phyloP scores from a whole-genome alignment of 35 echinoderm and acorn worm genomes.

The Antedon bifida region DNA sequence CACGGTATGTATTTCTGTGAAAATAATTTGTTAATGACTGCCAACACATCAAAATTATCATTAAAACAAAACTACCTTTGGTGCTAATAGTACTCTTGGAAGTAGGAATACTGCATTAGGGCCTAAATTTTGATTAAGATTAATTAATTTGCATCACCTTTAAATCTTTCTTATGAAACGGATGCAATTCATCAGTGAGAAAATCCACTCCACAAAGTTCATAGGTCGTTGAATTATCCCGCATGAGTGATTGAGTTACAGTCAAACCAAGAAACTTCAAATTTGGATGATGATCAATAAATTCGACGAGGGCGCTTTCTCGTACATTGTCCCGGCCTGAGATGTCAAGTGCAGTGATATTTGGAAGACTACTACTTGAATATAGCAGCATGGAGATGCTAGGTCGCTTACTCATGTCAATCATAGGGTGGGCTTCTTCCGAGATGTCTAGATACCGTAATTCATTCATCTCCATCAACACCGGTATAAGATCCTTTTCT shows the following conservation, averaged over 20 bases:
- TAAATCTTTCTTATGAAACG: slow-evolving; percentile 38
- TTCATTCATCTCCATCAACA: slow-evolving; percentile 39
- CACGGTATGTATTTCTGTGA: too few species aligned
- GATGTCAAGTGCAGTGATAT: slow-evolving; percentile 67
- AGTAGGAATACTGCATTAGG: too few species aligned
- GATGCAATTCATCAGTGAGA: slow-evolving; percentile 41
- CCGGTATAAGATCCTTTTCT: slow-evolving; percentile 71
- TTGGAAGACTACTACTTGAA: slow-evolving; percentile 17
- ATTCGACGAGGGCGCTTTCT: slow-evolving; percentile 36
- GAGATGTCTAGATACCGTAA: slow-evolving; percentile 74
- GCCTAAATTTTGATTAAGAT: too few species aligned
- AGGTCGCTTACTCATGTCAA: slow-evolving; percentile 29
- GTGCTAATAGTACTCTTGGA: too few species aligned
- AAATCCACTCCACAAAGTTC: slow-evolving; percentile 69
- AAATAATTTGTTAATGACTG: too few species aligned
- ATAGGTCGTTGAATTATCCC: slow-evolving; percentile 11
- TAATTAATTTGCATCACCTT: slow-evolving; percentile 65
- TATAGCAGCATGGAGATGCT: slow-evolving; percentile 43
- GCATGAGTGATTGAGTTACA: slow-evolving; percentile 36
- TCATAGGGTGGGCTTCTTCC: slow-evolving; percentile 48
- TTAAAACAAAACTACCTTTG: too few species aligned
- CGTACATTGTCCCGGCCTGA: slow-evolving; percentile 73
- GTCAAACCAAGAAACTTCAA: slow-evolving; percentile 70
- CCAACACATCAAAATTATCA: too few species aligned
- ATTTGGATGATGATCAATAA: slow-evolving; percentile 37